A percentile compares a stretch with the other conserved stretches of the same genome.
Conservation (phyloP, 2,888 invertebrate genomes). For the Gibbula magus region DNA sequence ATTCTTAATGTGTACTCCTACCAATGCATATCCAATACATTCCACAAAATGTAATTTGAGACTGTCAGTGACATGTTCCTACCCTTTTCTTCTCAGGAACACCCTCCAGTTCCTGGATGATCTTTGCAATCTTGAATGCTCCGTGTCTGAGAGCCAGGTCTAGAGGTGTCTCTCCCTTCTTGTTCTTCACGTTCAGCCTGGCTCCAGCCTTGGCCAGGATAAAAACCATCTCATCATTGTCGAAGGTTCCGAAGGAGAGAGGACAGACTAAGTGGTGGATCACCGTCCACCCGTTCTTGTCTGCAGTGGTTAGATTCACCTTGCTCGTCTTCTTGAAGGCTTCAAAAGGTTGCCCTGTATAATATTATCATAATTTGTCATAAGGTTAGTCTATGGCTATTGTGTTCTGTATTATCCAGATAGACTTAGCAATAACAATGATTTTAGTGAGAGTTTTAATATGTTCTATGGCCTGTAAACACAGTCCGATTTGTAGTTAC, state of each 20-base stretch:
- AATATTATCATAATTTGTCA: no score
- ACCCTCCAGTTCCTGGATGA: constrained; percentile 28
- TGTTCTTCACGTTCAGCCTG: constrained; percentile 53
- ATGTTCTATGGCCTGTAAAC: no score
- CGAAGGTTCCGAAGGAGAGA: constrained; percentile 42
- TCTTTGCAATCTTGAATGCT: constrained; percentile 30
- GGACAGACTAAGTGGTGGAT: no score
- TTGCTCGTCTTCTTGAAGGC: constrained; percentile 36
- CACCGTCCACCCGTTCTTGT: constrained; percentile 39
- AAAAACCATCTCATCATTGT: constrained; percentile 43
- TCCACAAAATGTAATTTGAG: not conserved
- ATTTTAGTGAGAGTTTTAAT: no score
- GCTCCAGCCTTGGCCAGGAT: constrained; percentile 43
- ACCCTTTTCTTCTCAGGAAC: constrained; percentile 5
- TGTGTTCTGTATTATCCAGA: no score
- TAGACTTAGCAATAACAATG: no score
- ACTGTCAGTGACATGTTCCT: not conserved
- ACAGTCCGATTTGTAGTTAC: no score
- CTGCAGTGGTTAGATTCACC: constrained; percentile 35
- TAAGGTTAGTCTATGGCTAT: no score
- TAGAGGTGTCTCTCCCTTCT: no score
- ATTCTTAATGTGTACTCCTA: no score
- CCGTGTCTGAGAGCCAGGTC: constrained; percentile 35
- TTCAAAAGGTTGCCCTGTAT: constrained; percentile 1
- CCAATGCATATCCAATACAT: no score